Percentiles rank a stretch among this genome's conserved stretches.
These are phyloP conservation scores for Asobara japonica DNA, from an alignment of 1,140 invertebrate genomes.

Conservation along the genomic window DNA sequence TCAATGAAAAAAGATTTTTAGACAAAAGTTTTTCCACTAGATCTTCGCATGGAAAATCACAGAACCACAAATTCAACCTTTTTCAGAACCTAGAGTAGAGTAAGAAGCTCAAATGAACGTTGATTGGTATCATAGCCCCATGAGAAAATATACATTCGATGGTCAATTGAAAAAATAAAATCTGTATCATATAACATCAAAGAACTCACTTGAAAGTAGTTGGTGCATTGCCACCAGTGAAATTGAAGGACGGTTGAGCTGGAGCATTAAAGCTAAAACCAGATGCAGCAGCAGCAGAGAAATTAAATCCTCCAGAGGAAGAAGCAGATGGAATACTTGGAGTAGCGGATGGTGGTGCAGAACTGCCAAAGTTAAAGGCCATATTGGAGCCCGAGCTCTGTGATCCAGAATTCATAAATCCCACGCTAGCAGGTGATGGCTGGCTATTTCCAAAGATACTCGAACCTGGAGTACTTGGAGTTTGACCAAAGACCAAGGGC, in stretches of 20 bases:
- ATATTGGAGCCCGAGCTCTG: slow-evolving; percentile 37
- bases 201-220: slow-evolving; percentile 57
- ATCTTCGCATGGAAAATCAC: too few species aligned
- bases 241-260: slow-evolving; percentile 56
- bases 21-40: too few species aligned
- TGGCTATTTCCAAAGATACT: slow-evolving; percentile 53
- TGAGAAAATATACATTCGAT: not conserved
- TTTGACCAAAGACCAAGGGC: slow-evolving; percentile 48
- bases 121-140: too few species aligned
- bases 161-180: slow-evolving; percentile 20
- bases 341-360: slow-evolving; percentile 20
- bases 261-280: slow-evolving; percentile 59
- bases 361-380: slow-evolving; percentile 52
- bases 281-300: slow-evolving; percentile 44
- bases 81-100: too few species aligned
- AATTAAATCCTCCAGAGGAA: slow-evolving; percentile 51
- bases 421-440: slow-evolving; percentile 37
- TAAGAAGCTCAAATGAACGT: too few species aligned
- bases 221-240: slow-evolving; percentile 58
- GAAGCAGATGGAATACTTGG: slow-evolving; percentile 28
- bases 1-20: too few species aligned
- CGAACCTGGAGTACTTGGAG: slow-evolving; percentile 35
- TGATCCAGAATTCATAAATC: slow-evolving; percentile 26
- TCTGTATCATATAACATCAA: not conserved
- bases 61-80: too few species aligned